Conservation (phyloP, 2,888 invertebrate species). For the Troilus luridus region DNA sequence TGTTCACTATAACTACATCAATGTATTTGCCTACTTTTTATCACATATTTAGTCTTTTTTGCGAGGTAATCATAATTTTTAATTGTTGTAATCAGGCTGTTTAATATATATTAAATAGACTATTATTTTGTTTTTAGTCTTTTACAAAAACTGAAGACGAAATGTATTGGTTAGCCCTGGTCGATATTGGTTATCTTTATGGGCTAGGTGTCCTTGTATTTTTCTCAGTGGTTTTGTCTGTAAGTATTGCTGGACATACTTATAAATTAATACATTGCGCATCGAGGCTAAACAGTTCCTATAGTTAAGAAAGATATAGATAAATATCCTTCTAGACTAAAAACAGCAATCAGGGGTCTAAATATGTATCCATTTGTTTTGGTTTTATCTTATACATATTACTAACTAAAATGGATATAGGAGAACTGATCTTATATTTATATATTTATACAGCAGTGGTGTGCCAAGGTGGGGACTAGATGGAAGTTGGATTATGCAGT, state of each 20-base stretch:
- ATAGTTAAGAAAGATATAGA: too few species aligned
- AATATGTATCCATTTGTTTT: too few species aligned
- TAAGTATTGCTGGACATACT: background rate
- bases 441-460: too few species aligned
- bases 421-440: too few species aligned
- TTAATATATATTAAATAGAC: background rate
- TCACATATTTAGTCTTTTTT: slow-evolving; percentile 4
- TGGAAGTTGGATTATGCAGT: too few species aligned
- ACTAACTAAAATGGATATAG: too few species aligned
- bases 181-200: slow-evolving; percentile 69
- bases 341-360: too few species aligned
- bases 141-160: slow-evolving; percentile 3
- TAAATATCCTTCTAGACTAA: too few species aligned
- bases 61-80: background rate
- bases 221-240: slow-evolving; percentile 24
- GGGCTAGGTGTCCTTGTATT: slow-evolving; percentile 59
- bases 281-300: too few species aligned
- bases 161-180: background rate
- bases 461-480: too few species aligned
- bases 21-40: slow-evolving; percentile 31
- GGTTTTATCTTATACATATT: too few species aligned
- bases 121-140: slow-evolving; percentile 19
- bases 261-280: background rate
- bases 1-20: background rate
- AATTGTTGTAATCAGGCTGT: too few species aligned